Percentiles rank a stretch among this genome's conserved stretches.
Conservation (phyloP, 1,140 invertebrate species). For the Caenorhabditis inopinata region DNA sequence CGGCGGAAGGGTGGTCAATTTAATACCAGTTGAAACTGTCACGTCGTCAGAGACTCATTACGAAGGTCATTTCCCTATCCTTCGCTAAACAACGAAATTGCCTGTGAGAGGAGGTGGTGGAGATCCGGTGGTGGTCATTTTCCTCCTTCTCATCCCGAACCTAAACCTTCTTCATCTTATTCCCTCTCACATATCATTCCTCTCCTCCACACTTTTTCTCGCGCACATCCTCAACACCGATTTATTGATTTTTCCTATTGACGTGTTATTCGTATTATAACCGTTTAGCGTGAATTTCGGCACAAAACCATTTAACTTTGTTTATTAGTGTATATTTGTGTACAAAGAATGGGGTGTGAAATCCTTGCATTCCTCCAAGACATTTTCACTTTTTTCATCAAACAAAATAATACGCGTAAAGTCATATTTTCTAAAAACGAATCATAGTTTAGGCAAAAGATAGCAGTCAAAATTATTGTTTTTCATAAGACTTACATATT, state of each 20-base stretch:
- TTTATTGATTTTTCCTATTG: neutral
- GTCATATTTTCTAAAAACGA: too few relatives aligned
- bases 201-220: neutral
- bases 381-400: too few relatives aligned
- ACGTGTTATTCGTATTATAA: neutral
- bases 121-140: too few relatives aligned
- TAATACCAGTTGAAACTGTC: conserved; percentile 13
- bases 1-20: neutral
- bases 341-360: neutral
- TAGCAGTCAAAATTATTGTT: too few relatives aligned
- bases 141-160: conserved; percentile 14
- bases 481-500: too few relatives aligned
- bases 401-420: too few relatives aligned
- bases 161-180: neutral
- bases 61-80: conserved; percentile 12
- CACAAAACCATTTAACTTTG: neutral
- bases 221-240: conserved; percentile 16
- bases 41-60: neutral
- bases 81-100: neutral
- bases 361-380: too few relatives aligned
- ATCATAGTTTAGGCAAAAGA: too few relatives aligned
- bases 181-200: too few relatives aligned
- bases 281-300: too few relatives aligned
- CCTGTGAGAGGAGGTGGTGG: neutral
- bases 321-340: neutral